These are phyloP conservation scores for Papilio machaon DNA, from an alignment of 1,140 invertebrate species.

Conservation along the genomic window DNA sequence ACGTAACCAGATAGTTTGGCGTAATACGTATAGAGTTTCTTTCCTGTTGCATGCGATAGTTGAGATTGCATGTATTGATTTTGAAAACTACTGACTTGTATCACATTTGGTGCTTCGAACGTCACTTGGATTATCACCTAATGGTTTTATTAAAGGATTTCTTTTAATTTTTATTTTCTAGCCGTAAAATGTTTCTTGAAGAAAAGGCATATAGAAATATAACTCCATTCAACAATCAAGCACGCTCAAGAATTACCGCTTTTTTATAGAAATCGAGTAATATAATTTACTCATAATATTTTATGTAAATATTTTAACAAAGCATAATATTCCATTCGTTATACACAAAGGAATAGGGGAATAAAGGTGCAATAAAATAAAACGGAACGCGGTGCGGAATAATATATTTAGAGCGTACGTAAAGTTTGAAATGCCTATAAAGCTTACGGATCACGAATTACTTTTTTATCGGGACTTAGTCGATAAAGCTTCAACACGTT, in stretches of 20 bases:
- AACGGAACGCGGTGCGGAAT: conserved; percentile 42
- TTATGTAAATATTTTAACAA: conserved; percentile 23
- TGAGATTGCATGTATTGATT: not conserved
- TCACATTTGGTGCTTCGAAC: not conserved
- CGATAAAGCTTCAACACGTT: conserved; percentile 25
- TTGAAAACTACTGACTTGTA: not conserved
- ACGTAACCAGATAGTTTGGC: conserved; percentile 20
- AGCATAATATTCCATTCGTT: conserved; percentile 40
- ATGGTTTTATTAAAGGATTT: not conserved
- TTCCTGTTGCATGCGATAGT: conserved; percentile 13
- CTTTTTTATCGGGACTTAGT: conserved; percentile 30
- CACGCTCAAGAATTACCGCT: not conserved
- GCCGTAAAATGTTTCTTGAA: not conserved
- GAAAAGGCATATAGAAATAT: not conserved
- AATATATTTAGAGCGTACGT: conserved; percentile 48
- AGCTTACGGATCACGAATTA: conserved; percentile 28
- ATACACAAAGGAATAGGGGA: conserved; percentile 50
- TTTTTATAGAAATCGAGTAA: not conserved
- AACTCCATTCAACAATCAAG: not conserved
- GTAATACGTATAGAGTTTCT: conserved; percentile 20
- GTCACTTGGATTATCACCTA: not conserved
- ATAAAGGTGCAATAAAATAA: conserved; percentile 43
- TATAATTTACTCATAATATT: conserved; percentile 14
- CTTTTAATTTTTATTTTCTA: not conserved
- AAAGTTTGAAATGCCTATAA: conserved; percentile 40